A percentile compares a stretch with the other conserved stretches of the same genome.
phyloP scores from a whole-genome alignment of 2,797 vertebrate genomes.

The Cottoperca gobio region DNA sequence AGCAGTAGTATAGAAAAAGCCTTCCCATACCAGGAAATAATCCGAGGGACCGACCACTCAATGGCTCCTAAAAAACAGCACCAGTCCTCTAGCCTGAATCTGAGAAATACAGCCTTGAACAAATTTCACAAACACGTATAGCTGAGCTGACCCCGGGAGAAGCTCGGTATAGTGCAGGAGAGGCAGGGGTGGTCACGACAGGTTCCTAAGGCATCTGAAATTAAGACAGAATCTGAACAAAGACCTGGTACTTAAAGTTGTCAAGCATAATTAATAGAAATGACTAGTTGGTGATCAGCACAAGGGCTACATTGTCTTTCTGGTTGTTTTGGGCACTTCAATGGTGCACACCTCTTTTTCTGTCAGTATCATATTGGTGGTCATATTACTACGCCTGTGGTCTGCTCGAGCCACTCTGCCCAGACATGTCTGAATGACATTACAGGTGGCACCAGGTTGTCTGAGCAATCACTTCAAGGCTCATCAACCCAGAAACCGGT shows the following conservation, averaged over 20 bases:
- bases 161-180: not conserved
- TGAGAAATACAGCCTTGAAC: slow-evolving; percentile 38
- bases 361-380: not conserved
- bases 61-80: slow-evolving; percentile 25
- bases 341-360: not conserved
- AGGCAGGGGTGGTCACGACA: not conserved
- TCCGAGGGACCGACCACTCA: not conserved
- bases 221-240: not conserved
- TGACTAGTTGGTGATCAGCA: not conserved
- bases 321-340: not conserved
- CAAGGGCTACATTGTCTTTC: not conserved
- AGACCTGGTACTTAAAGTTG: not conserved
- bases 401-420: not conserved
- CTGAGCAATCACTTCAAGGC: slow-evolving; percentile 32
- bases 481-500: slow-evolving; percentile 15
- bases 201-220: not conserved
- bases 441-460: slow-evolving; percentile 47
- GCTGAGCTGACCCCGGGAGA: slow-evolving; percentile 1
- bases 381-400: not conserved
- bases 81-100: not conserved
- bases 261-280: not conserved
- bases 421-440: slow-evolving; percentile 15
- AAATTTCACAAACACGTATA: slow-evolving; percentile 28
- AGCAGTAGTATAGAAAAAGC: not conserved
- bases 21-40: slow-evolving; percentile 7